A percentile compares a stretch with the other conserved stretches of the same genome.
Evolutionary conservation across 1,140 invertebrate genomes (phyloP).

Genomic region (Drosophila tani): DNA sequence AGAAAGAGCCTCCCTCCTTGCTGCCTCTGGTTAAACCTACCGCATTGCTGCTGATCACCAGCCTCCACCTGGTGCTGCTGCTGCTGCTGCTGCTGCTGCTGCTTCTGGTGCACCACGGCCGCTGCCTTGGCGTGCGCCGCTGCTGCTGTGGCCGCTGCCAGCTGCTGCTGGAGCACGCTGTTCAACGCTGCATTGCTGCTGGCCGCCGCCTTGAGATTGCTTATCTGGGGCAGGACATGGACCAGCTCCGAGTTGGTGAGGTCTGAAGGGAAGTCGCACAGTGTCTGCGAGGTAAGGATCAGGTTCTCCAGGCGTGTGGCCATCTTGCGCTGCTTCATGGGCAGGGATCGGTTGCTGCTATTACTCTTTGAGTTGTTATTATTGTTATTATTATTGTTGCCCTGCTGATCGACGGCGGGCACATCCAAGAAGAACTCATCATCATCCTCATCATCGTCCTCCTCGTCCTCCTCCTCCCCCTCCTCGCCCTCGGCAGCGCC

Average conservation of each 20-base stretch:
- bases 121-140: slow-evolving; percentile 69
- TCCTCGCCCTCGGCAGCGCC: slow-evolving; percentile 50
- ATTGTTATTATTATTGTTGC: slow-evolving; percentile 37
- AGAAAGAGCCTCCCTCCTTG: not conserved
- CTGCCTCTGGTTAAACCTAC: slow-evolving; percentile 9
- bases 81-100: slow-evolving; percentile 23
- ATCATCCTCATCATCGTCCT: slow-evolving; percentile 64
- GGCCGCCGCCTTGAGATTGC: slow-evolving; percentile 68
- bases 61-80: slow-evolving; percentile 37
- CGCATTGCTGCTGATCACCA: slow-evolving; percentile 39
- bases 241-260: slow-evolving; percentile 68
- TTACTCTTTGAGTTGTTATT: slow-evolving; percentile 36
- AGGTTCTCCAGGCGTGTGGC: slow-evolving; percentile 74
- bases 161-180: slow-evolving; percentile 65
- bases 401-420: too few relatives aligned
- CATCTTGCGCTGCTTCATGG: slow-evolving; percentile 69
- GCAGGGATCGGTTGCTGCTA: slow-evolving; percentile 36
- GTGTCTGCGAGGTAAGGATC: slow-evolving; percentile 63
- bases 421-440: slow-evolving; percentile 68
- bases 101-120: slow-evolving; percentile 45
- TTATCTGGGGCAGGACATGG: slow-evolving; percentile 73
- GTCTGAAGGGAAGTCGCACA: slow-evolving; percentile 78
- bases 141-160: slow-evolving; percentile 62
- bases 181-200: slow-evolving; percentile 66
- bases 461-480: slow-evolving; percentile 35